Base-by-base conservation (phyloP, 37 sponge, comb jelly and placozoan species). In the Diacarnus erythraeanus region DNA sequence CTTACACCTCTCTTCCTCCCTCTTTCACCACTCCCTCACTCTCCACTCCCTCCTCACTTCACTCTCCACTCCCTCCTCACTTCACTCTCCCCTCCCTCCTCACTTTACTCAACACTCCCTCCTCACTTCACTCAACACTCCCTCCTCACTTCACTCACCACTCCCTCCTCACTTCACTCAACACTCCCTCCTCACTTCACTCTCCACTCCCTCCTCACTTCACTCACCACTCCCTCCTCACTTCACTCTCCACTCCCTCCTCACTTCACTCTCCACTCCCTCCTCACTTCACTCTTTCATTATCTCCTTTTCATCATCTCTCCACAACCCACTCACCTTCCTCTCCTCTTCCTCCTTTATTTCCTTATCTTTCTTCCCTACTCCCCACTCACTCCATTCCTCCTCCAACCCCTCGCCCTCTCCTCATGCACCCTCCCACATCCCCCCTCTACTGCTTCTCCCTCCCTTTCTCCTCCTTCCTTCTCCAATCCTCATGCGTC, bases 41-140 rank as follows among this genome's bases (percentile, higher is more conserved):
- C 67, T 27, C 31, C 67, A 35, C 67, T 27, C 36, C 67, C 67
- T 66, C 67, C 30, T 66, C 67, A 47, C 51, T 34, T 27, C 67
- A 30, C 36, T 34, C 67, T 27, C 31, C 67, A 35, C 67, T 27
- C 18, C 67, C 67, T 60, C 61, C 61, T 60, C 61, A 25, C 27
- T 20, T 27, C 31, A 47, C 51, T 47, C 12, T 15, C 51, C 51
- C 51, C 6, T 12, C 51, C 51, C 51, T 47, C 51, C 10, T 47
- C 12, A 47, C 51, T 47, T 12, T 12, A 15, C 51, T 47, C 51
- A 47, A 15, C 6, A 47, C 51, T 12, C 51, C 12, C 51, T 15
- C 51, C 51, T 47, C 51, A 47, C 51, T 47, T 12, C 51, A 6
- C 51, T 47, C 51, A 47, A 15, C 6, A 12, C 51, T 12, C 51